A percentile compares a stretch with the other conserved stretches of the same genome.
These are phyloP conservation scores for Nesospiza acunhae DNA, from an alignment of 2,113 vertebrate genomes.

Conservation along the genomic window DNA sequence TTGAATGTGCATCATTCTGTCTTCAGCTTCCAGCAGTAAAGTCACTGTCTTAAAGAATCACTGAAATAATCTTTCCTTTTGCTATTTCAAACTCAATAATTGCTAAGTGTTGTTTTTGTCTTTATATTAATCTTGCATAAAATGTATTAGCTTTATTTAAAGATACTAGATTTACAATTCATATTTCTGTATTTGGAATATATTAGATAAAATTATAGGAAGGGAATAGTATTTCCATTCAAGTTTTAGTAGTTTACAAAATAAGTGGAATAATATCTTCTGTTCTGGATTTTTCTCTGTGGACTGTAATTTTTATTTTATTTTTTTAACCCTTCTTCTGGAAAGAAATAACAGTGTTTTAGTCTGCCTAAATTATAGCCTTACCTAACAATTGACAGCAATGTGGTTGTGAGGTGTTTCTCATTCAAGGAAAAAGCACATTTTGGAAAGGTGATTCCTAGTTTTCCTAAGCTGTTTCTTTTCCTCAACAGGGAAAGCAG, in stretches of 20 bases:
- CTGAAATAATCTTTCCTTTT: conserved; percentile 23
- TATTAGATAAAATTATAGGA: not conserved
- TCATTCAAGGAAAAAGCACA: not conserved
- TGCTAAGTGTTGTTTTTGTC: not conserved
- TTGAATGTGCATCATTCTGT: not conserved
- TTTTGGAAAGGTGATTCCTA: not conserved
- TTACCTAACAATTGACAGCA: not conserved
- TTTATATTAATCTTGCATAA: conserved; percentile 9
- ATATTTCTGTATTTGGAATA: not conserved
- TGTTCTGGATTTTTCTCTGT: not conserved
- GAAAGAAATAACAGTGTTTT: not conserved
- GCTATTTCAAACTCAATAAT: not conserved
- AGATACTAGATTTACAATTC: not conserved
- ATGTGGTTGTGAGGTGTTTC: not conserved
- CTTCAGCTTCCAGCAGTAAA: conserved; percentile 21
- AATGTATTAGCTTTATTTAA: conserved; percentile 1
- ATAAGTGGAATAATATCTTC: not conserved
- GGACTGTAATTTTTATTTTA: not conserved
- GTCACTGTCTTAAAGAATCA: conserved; percentile 27
- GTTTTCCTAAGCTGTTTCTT: conserved; percentile 22
- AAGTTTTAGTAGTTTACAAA: not conserved
- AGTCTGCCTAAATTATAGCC: not conserved
- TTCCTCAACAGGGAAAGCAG: conserved; percentile 83
- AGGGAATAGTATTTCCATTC: not conserved
- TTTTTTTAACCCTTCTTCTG: not conserved